Conservation (phyloP, 2,113 vertebrate species). For the Eira barbara region DNA sequence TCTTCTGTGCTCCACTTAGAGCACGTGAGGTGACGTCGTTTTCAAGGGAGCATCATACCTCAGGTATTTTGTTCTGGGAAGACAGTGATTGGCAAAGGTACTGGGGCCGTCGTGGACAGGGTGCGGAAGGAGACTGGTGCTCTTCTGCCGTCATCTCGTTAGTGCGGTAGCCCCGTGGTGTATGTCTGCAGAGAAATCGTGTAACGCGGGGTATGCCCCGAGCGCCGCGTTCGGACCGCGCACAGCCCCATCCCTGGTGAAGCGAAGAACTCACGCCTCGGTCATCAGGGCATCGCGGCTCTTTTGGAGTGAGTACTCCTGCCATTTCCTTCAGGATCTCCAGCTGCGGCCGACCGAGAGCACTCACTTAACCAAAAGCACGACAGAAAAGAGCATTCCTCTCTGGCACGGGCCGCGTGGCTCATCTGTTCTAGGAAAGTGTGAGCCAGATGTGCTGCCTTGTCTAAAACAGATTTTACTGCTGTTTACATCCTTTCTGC, state of each 20-base stretch:
- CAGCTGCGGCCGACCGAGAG: no score
- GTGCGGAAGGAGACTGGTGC: background rate
- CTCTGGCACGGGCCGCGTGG: background rate
- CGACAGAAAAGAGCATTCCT: background rate
- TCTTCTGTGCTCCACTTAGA: slow-evolving; percentile 34
- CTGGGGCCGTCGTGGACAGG: background rate
- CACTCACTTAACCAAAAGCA: background rate
- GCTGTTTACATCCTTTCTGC: background rate
- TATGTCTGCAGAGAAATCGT: slow-evolving; percentile 50
- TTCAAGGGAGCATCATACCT: slow-evolving; percentile 55
- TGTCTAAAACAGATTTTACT: slow-evolving; percentile 33
- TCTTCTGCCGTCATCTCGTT: background rate
- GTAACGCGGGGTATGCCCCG: background rate
- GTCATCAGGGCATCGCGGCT: background rate
- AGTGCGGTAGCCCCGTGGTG: slow-evolving; percentile 23
- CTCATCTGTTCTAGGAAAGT: background rate
- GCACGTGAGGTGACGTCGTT: background rate
- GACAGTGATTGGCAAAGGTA: background rate
- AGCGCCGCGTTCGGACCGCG: background rate
- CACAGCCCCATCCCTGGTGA: background rate
- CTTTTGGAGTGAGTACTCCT: background rate
- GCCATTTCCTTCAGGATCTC: background rate
- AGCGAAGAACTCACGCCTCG: background rate
- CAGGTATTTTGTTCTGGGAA: slow-evolving; percentile 34
- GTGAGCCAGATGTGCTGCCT: slow-evolving; percentile 23